Conservation (phyloP, 2,888 invertebrate genomes). For the Mesodorylaimus sp. region DNA sequence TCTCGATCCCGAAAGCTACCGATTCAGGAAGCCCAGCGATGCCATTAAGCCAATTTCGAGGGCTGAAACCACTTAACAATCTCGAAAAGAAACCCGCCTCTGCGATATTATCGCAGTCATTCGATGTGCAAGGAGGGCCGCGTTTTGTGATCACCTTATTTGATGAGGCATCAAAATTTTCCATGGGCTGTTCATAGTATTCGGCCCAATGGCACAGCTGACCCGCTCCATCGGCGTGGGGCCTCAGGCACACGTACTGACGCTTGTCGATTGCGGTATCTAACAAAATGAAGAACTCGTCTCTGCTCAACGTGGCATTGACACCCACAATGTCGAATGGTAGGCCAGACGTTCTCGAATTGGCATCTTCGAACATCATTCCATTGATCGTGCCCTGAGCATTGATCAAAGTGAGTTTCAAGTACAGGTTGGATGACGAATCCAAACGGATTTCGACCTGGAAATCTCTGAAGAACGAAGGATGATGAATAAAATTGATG, state of each 20-base stretch:
- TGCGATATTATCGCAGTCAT: background rate
- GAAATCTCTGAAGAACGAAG: background rate
- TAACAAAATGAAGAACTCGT: background rate
- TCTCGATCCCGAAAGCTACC: background rate
- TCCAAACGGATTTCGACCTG: constrained; percentile 2
- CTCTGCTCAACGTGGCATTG: background rate
- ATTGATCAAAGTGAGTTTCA: background rate
- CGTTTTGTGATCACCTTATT: background rate
- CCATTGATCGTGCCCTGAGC: constrained; percentile 1
- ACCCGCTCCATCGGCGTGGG: background rate
- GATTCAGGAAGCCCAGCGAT: background rate
- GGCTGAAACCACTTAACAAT: background rate
- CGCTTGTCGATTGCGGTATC: background rate
- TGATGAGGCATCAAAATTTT: background rate
- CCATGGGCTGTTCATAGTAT: background rate
- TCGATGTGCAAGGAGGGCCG: background rate
- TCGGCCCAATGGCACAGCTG: background rate
- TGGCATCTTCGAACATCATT: background rate
- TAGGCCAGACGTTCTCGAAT: background rate
- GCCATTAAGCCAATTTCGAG: constrained; percentile 5
- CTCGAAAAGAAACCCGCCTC: background rate
- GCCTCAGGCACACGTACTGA: background rate
- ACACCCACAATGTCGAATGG: no score
- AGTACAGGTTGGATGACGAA: background rate
- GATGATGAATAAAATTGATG: constrained; percentile 2